Base-by-base conservation (phyloP, 2,113 vertebrate genomes). In the Amblyornis subalaris region DNA sequence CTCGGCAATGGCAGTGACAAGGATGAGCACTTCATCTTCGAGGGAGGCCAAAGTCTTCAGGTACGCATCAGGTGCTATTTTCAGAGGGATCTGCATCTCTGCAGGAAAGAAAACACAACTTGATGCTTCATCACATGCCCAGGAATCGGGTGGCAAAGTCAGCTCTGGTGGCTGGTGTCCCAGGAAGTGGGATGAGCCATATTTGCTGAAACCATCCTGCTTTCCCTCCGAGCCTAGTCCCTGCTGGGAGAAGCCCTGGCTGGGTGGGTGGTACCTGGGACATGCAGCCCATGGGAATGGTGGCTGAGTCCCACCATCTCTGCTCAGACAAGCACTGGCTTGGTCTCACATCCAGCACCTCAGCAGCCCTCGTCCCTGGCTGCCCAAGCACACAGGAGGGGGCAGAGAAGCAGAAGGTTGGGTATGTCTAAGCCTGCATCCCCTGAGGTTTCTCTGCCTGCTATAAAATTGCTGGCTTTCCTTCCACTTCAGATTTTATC, bases 1-100 rank as follows among this genome's bases (percentile, higher is more conserved):
- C 65, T 97, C 96, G 0, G 80, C 96, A 28, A 97, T 51, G 31
- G 95, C 67, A 2, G 95, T 96, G 47, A 96, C 13, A 6, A 80
- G 93, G 60, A 98, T 26, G 14, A 97, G 54, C 29, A 95, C 53
- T 28, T 98, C 96, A 1, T 97, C 97, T 1, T 97, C 92, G 23
- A 90, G 35, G 0, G 47, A 25, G 40, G 80, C 85, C 65, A 97
- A 57, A 0, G 40, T 65, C 55, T 90, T 72, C 51, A 97, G 85
- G 64, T 97, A 98, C 0, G 35, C 6, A 0, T 90, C 83, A 2
- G 97, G 38, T 1, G 77, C 44, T 15, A 98, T 79, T 64, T 76
- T 96, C 95, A 97, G 29, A 28, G 95, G 95, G 36, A 98, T 20
- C 51, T 89, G 48, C 14, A 22, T 82, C 70, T 89, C 97, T 97